A percentile compares a stretch with the other conserved stretches of the same genome.
These are phyloP conservation scores for Puma concolor DNA, from an alignment of 2,113 vertebrate genomes.

Conservation along the genomic window DNA sequence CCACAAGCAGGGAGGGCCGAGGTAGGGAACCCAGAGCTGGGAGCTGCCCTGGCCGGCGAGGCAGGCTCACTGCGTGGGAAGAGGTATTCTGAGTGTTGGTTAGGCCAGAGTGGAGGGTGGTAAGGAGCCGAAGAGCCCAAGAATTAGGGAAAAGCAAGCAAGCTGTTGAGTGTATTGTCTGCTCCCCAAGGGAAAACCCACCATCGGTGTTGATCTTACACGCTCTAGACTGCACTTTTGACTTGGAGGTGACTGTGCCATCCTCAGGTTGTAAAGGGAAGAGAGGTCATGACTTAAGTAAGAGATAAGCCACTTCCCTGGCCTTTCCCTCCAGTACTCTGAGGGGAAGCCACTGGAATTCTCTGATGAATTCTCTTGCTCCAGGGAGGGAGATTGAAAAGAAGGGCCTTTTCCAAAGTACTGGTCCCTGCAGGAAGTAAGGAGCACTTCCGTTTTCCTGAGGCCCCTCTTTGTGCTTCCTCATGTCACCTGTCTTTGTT, in stretches of 20 bases:
- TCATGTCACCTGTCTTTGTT: neutral
- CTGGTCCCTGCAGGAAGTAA: neutral
- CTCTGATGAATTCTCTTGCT: neutral
- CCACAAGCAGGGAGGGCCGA: neutral
- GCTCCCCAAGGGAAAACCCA: neutral
- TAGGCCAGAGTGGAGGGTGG: neutral
- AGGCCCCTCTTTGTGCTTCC: neutral
- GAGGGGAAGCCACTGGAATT: neutral
- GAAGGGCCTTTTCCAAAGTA: neutral
- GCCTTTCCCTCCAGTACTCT: neutral
- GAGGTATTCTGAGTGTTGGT: neutral
- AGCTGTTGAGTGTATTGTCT: neutral
- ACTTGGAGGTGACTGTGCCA: accelerated
- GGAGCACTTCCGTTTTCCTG: neutral
- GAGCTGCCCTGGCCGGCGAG: neutral
- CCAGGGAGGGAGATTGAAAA: neutral
- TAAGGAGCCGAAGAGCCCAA: neutral
- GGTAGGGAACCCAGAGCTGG: neutral
- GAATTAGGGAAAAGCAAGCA: neutral
- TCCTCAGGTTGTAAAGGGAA: neutral
- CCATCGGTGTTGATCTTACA: neutral
- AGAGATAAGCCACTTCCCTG: neutral
- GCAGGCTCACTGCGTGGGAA: neutral
- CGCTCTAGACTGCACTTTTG: neutral
- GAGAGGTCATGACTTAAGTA: neutral